Percentiles rank a stretch among this genome's conserved stretches.
These are phyloP conservation scores for Caenorhabditis remanei DNA, from an alignment of 1,140 invertebrate species.

Conservation along the genomic window DNA sequence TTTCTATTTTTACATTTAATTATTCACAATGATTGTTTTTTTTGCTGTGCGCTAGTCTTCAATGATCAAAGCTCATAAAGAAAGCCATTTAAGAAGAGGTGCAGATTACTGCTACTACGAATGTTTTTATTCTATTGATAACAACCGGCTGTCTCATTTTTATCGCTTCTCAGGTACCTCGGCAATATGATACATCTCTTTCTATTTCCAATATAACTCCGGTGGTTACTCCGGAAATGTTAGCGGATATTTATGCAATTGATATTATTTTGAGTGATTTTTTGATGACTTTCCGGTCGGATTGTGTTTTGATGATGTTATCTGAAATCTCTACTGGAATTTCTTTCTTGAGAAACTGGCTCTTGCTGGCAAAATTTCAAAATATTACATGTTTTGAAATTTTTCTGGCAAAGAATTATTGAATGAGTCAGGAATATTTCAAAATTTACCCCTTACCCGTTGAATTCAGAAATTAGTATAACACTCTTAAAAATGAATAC, in stretches of 20 bases:
- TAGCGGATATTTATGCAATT: neutral
- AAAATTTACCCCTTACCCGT: no score
- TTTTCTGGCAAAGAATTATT: no score
- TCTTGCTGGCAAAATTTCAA: no score
- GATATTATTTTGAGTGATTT: neutral
- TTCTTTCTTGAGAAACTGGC: no score
- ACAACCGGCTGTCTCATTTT: neutral
- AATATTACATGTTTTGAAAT: no score
- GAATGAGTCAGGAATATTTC: no score
- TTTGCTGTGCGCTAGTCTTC: neutral
- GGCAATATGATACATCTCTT: neutral
- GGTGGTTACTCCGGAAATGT: neutral
- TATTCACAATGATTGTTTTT: neutral
- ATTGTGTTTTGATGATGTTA: no score
- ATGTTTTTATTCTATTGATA: neutral
- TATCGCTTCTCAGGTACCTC: neutral
- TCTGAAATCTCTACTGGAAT: no score
- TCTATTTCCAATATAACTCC: neutral
- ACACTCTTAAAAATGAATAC: neutral
- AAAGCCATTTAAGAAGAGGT: neutral
- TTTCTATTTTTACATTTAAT: neutral
- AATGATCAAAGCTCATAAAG: neutral
- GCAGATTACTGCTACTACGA: neutral
- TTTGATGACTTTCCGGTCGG: neutral
- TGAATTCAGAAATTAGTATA: no score